These are phyloP conservation scores for Polymixis flavicincta DNA, from an alignment of 2,888 invertebrate species.

Conservation along the genomic window DNA sequence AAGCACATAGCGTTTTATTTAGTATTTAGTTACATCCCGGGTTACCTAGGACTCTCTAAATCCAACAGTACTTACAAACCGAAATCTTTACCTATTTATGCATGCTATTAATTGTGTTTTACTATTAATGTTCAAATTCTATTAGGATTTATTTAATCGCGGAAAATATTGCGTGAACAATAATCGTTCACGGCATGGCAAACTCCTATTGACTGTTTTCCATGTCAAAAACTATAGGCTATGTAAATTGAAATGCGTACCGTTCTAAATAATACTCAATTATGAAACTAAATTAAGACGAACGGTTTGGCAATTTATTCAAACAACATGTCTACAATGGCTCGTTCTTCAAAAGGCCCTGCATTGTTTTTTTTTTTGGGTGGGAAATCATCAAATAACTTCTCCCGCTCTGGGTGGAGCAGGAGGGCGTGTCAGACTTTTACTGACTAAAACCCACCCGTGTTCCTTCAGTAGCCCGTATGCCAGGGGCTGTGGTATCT, in stretches of 20 bases:
- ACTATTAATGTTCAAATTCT: conserved; percentile 21
- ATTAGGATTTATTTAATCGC: conserved; percentile 25
- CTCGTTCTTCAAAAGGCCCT: too few relatives aligned
- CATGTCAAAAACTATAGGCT: neutral
- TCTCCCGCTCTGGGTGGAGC: too few relatives aligned
- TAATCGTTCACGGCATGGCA: conserved; percentile 30
- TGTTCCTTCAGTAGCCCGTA: too few relatives aligned
- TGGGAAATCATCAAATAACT: too few relatives aligned
- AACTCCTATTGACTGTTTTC: conserved; percentile 6
- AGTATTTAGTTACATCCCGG: too few relatives aligned
- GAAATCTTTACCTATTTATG: neutral
- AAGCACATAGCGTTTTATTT: too few relatives aligned
- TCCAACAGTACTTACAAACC: neutral
- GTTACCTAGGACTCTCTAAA: too few relatives aligned
- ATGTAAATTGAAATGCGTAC: neutral
- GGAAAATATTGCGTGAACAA: conserved; percentile 44
- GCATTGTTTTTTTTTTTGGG: too few relatives aligned
- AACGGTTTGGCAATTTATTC: neutral
- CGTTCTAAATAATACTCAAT: neutral
- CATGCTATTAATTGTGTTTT: conserved; percentile 9
- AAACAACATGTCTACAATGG: too few relatives aligned
- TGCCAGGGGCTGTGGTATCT: too few relatives aligned
- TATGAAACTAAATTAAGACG: neutral
- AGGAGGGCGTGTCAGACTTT: too few relatives aligned
- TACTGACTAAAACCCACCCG: too few relatives aligned